Evolutionary conservation across 2,888 invertebrate species (phyloP).

Genomic region (Cheilosia soror): DNA sequence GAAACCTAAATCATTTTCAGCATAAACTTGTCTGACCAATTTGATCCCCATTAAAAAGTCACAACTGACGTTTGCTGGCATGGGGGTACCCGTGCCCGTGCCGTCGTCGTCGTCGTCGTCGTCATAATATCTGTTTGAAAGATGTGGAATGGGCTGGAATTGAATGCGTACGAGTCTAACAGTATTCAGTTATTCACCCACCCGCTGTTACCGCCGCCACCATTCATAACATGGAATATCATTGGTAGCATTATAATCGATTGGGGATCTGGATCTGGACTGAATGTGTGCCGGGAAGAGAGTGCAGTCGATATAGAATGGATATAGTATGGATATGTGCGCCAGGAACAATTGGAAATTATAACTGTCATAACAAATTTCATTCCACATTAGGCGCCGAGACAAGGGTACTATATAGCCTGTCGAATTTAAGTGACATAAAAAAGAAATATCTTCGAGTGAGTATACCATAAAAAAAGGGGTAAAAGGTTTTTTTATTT

Average conservation of each 20-base stretch:
- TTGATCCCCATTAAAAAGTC: slow-evolving; percentile 72
- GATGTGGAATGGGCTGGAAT: slow-evolving; percentile 28
- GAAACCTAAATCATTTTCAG: slow-evolving; percentile 72
- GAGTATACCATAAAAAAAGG: slow-evolving; percentile 27
- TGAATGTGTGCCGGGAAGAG: background rate
- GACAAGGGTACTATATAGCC: slow-evolving; percentile 72
- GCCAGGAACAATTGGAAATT: slow-evolving; percentile 62
- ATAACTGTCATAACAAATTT: slow-evolving; percentile 73
- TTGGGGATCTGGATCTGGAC: background rate
- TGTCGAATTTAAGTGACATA: slow-evolving; percentile 71
- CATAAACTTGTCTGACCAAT: slow-evolving; percentile 72
- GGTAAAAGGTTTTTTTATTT: slow-evolving; percentile 36
- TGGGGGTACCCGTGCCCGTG: slow-evolving; percentile 9
- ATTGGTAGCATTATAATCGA: background rate
- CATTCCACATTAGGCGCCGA: slow-evolving; percentile 61
- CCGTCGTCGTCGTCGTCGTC: background rate
- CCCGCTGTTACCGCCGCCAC: too few species aligned
- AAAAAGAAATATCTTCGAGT: slow-evolving; percentile 46
- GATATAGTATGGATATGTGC: background rate
- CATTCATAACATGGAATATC: background rate
- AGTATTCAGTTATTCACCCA: too few species aligned
- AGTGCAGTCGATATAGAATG: background rate
- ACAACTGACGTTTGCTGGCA: slow-evolving; percentile 59
- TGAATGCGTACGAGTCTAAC: slow-evolving; percentile 20
- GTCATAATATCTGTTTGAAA: background rate